Conservation (phyloP, 2,113 vertebrate genomes). For the Antennarius striatus region DNA sequence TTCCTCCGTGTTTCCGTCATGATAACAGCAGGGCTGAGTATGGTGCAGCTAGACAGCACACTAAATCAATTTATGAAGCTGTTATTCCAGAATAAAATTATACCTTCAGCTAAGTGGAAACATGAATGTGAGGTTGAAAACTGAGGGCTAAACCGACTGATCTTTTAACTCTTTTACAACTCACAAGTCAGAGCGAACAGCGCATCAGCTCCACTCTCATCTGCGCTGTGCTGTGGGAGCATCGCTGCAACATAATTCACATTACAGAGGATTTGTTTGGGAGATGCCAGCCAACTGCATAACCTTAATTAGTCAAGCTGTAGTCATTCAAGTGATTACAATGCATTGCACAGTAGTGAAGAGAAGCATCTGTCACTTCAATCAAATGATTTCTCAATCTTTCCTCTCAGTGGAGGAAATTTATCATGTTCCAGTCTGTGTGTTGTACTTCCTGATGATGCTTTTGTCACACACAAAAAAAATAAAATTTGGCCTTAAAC, state of each 20-base stretch:
- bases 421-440: background rate
- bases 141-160: slow-evolving; percentile 43
- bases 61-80: slow-evolving; percentile 43
- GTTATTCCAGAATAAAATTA: slow-evolving; percentile 36
- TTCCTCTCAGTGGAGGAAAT: slow-evolving; percentile 42
- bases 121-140: slow-evolving; percentile 43
- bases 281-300: slow-evolving; percentile 71
- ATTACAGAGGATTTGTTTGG: slow-evolving; percentile 64
- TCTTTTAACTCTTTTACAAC: slow-evolving; percentile 37
- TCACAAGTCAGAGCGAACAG: slow-evolving; percentile 39
- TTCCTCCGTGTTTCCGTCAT: slow-evolving; percentile 42
- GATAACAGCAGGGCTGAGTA: slow-evolving; percentile 30
- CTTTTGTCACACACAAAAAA: slow-evolving; percentile 10
- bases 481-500: background rate
- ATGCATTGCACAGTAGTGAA: slow-evolving; percentile 63
- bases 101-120: slow-evolving; percentile 46
- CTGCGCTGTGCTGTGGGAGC: slow-evolving; percentile 37
- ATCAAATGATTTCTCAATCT: slow-evolving; percentile 70
- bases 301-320: slow-evolving; percentile 76
- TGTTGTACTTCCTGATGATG: background rate
- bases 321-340: slow-evolving; percentile 74
- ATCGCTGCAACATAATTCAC: slow-evolving; percentile 47
- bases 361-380: slow-evolving; percentile 74
- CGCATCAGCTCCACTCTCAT: slow-evolving; percentile 34
- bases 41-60: slow-evolving; percentile 7